Evolutionary conservation across 2,113 vertebrate genomes (phyloP).

Genomic region (Gnathonemus longibarbis): DNA sequence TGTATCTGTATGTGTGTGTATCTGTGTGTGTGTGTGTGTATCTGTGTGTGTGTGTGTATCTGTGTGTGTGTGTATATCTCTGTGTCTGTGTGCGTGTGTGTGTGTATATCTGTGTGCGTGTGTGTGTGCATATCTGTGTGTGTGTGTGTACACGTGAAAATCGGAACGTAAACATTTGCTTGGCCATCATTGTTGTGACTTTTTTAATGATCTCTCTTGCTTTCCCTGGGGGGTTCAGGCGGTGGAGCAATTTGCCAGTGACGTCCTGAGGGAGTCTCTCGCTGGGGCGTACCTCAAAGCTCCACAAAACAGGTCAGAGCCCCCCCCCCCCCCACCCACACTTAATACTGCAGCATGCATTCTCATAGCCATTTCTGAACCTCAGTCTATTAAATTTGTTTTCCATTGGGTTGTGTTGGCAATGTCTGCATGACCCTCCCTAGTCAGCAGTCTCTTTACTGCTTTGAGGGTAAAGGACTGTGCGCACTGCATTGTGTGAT

Average conservation of each 20-base stretch:
- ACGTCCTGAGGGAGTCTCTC: constrained; percentile 83
- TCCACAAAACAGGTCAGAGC: constrained; percentile 78
- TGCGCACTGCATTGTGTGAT: neutral
- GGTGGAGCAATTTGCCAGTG: constrained; percentile 85
- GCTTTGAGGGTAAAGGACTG: neutral
- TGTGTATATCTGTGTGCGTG: neutral
- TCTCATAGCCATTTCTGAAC: neutral
- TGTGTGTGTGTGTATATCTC: neutral
- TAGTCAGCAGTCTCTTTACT: neutral
- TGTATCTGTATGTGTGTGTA: neutral
- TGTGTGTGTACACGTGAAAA: neutral
- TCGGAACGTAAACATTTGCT: neutral
- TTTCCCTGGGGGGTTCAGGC: constrained; percentile 59
- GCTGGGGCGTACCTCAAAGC: constrained; percentile 75
- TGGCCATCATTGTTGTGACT: neutral
- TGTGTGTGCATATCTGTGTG: neutral
- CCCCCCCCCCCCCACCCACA: constrained; percentile 10
- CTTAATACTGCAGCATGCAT: neutral
- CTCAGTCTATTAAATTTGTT: neutral
- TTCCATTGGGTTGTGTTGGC: neutral
- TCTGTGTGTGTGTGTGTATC: neutral
- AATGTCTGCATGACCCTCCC: neutral
- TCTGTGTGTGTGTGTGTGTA: neutral
- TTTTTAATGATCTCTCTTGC: neutral
- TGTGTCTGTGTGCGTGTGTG: neutral